Base-by-base conservation (phyloP, 2,797 vertebrate genomes). In the Nannoperca obscura region DNA sequence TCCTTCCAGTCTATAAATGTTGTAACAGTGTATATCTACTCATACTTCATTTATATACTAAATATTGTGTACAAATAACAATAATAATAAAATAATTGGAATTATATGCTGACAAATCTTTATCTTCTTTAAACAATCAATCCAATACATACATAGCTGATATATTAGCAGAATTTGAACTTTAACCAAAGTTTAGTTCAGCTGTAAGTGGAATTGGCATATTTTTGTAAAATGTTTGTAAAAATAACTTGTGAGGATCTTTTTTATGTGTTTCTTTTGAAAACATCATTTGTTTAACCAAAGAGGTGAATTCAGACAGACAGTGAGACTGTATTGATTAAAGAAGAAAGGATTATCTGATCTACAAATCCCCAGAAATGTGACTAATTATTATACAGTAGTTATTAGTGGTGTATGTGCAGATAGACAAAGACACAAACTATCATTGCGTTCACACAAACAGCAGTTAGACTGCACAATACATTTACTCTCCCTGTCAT, bases 401-500 rank as follows among this genome's bases (percentile, higher is more conserved):
- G 19, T 52, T 47, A 42, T 22, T 53, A 24, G 13, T 30, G 57
- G 24, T 46, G 3, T 50, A 42, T 61, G n/a, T 40, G 22, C 53
- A 14, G 5, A 36, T 22, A 62, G 4, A 38, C 32, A 50, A 24
- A 40, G 27, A 68, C 49, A 61, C 32, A 24, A 15, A 54, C 19
- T 13, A 15, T 63, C 13, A 11, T n/a, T 63, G 22, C 14, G 27
- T 65, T 30, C 50, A 62, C 20, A 58, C 15, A 58, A 69, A 64
- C 27, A 55, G 17, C 44, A 38, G 17, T n/a, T 54, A 11, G 40
- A 22, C 47, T 60, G 27, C 50, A 63, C 66, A 7, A 38, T 68
- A 27, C 24, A 49, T 80, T 13, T 42, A 40, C 62, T 58, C 40
- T 69, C 15, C 38, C 59, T 40, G 66, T 66, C 53, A 64, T 20